Conservation (phyloP, 1,140 invertebrate species). For the Apis mellifera region Amel_HAv3.1 CM009934.2:9104001-9104500, state of each 20-base stretch:
- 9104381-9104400: background rate
- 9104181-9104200: background rate
- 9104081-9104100: too few relatives aligned
- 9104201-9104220: background rate
- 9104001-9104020: too few relatives aligned
- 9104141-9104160: background rate
- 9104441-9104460: background rate
- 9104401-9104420: background rate
- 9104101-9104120: too few relatives aligned
- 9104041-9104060: accelerated
- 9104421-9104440: background rate
- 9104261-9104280: conserved; percentile 25
- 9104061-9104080: too few relatives aligned
- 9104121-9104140: background rate
- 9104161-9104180: background rate
- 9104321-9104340: background rate
- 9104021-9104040: too few relatives aligned
- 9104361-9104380: conserved; percentile 26
- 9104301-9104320: conserved; percentile 41
- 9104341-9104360: background rate
- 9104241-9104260: background rate
- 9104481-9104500: too few relatives aligned
- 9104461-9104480: too few relatives aligned
- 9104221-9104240: background rate
- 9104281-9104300: conserved; percentile 39